Evolutionary conservation across 2,888 invertebrate species (phyloP).

Genomic region (Chromoteleia sp.): DNA sequence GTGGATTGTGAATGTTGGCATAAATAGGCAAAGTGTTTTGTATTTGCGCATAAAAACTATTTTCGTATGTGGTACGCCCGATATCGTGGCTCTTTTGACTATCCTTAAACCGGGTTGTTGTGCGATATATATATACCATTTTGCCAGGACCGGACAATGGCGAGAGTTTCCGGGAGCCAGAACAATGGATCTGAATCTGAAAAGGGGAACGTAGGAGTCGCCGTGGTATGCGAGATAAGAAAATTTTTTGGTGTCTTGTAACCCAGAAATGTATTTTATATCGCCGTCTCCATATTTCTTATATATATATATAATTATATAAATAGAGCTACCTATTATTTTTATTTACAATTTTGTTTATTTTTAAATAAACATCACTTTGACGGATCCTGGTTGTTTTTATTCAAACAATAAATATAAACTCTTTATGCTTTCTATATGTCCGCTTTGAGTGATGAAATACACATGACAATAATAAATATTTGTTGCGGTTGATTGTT

Average conservation of each 20-base stretch:
- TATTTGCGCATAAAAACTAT: constrained; percentile 26
- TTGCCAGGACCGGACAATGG: constrained; percentile 67
- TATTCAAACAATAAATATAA: neutral
- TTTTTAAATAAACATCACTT: too few relatives aligned
- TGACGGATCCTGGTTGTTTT: too few relatives aligned
- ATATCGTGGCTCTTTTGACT: constrained; percentile 48
- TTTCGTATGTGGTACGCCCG: constrained; percentile 38
- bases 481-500: constrained; percentile 21
- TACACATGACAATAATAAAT: constrained; percentile 22
- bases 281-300: constrained; percentile 2
- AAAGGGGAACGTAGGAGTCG: constrained; percentile 67
- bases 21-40: constrained; percentile 51
- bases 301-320: neutral
- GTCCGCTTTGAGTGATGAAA: constrained; percentile 6
- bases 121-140: constrained; percentile 47
- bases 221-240: constrained; percentile 61
- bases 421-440: neutral
- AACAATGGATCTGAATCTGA: constrained; percentile 65
- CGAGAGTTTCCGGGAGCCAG: constrained; percentile 69
- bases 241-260: constrained; percentile 46
- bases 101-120: constrained; percentile 29
- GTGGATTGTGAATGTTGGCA: constrained; percentile 12
- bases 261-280: constrained; percentile 43
- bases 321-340: constrained; percentile 9
- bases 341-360: neutral